Percentiles rank a stretch among this genome's conserved stretches.
Conservation (phyloP, 2,797 vertebrate genomes). For the Scolopax bukidnonensis region DNA sequence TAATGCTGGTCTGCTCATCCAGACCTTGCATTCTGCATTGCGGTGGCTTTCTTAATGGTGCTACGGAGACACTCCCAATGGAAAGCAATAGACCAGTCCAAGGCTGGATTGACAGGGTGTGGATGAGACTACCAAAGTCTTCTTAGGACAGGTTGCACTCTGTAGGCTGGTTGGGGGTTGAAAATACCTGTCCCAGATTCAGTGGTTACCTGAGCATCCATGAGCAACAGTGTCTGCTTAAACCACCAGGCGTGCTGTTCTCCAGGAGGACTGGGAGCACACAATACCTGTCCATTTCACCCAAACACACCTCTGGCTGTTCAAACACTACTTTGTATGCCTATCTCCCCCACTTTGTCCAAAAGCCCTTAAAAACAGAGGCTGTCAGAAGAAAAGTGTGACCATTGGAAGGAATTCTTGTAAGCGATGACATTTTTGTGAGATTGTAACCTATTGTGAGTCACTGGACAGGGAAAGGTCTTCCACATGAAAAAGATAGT, state of each 20-base stretch:
- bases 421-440: background rate
- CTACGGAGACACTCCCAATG: rapidly evolving
- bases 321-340: background rate
- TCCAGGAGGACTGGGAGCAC: too few species aligned
- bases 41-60: background rate
- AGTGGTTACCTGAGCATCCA: background rate
- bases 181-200: background rate
- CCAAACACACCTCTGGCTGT: background rate
- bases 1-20: background rate
- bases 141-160: background rate
- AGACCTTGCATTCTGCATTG: background rate
- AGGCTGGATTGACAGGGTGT: background rate
- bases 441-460: background rate
- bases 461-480: background rate
- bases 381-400: background rate
- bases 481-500: background rate
- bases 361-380: background rate
- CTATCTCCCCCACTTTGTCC: background rate
- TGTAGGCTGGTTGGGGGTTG: background rate
- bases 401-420: background rate
- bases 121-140: too few species aligned
- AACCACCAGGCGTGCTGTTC: background rate
- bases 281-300: background rate
- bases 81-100: background rate
- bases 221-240: background rate